phyloP scores from a whole-genome alignment of 2,797 vertebrate species.

The Ctenosaura bakeri region DNA sequence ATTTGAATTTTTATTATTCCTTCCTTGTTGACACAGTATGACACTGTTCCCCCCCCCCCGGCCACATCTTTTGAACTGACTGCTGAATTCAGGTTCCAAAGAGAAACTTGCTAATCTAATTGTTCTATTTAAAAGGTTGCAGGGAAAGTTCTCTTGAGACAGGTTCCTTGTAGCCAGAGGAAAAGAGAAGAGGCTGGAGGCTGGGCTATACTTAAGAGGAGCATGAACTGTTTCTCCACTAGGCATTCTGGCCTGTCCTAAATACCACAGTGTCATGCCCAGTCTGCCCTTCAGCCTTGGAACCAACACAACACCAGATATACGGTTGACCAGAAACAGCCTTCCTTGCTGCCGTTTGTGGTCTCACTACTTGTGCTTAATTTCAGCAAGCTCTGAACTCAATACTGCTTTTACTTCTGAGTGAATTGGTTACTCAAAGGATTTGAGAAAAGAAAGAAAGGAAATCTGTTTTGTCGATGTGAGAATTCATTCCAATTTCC shows the following conservation, averaged over 20 bases:
- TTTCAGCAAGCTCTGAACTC: background rate
- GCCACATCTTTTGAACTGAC: too few relatives aligned
- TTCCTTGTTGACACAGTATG: too few relatives aligned
- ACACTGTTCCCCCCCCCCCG: too few relatives aligned
- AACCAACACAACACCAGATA: background rate
- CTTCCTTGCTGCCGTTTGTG: background rate
- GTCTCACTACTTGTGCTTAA: background rate
- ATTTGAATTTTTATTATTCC: too few relatives aligned
- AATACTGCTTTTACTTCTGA: background rate
- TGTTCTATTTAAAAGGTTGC: too few relatives aligned
- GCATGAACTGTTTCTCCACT: background rate
- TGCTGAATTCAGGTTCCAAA: too few relatives aligned
- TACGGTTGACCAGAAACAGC: background rate
- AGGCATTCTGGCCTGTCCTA: background rate
- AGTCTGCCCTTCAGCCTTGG: too few relatives aligned
- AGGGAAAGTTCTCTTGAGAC: background rate
- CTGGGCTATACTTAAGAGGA: background rate
- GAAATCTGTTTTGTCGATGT: slow-evolving; percentile 58
- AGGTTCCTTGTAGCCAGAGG: background rate
- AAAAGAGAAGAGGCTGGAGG: background rate
- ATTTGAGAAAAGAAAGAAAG: background rate
- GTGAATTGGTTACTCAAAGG: background rate
- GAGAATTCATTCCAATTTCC: slow-evolving; percentile 64
- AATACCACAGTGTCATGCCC: background rate
- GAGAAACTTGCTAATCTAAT: background rate